Base-by-base conservation (phyloP, 1,140 invertebrate genomes). In the Doryteuthis pealeii region DNA sequence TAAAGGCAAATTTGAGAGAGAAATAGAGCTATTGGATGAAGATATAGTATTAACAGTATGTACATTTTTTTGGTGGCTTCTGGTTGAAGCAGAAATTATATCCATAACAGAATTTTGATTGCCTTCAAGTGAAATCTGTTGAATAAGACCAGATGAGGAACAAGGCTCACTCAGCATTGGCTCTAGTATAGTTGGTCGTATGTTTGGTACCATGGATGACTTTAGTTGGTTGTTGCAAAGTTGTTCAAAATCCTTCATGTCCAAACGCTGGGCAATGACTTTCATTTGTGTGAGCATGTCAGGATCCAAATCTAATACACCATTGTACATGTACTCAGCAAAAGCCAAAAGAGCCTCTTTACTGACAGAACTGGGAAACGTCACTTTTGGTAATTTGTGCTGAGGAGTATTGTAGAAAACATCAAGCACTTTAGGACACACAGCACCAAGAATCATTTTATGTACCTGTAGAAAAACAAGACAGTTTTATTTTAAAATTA, bases 201-300 rank as follows among this genome's bases (percentile, higher is more conserved):
- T 40, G 18, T 22, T 62, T 62, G 54, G 12, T 62, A 62, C 54
- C 26, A 28, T 62, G 18, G 18, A 22, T 22, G 54, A 22, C 26
- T 62, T 62, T 12, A 62, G 26, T 6, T 62, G 54, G 54, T 62
- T 62, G 54, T 22, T 62, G 18, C 54, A 62, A 62, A 62, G 54
- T 28, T 62, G 54, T n/a, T 62, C 54, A 62, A 62, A 62, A 62
- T 28, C 54, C 54, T 62, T 22, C 54, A 62, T 62, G 18, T 62
- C 54, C 6, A 62, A 28, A 15, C 54, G 26, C 54, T 62, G 54
- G 54, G 54, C 54, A 22, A 62, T 62, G 26, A 62, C 18, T 22
- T 62, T 62, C 54, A 62, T n/a, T 62, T 62, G 54, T 5, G 18
- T 14, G 5, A 62, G 54, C 5, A 62, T 15, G 54, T 62, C 26